Evolutionary conservation across 2,797 vertebrate species (phyloP).

Genomic region (Myiothlypis chrysogaster): DNA sequence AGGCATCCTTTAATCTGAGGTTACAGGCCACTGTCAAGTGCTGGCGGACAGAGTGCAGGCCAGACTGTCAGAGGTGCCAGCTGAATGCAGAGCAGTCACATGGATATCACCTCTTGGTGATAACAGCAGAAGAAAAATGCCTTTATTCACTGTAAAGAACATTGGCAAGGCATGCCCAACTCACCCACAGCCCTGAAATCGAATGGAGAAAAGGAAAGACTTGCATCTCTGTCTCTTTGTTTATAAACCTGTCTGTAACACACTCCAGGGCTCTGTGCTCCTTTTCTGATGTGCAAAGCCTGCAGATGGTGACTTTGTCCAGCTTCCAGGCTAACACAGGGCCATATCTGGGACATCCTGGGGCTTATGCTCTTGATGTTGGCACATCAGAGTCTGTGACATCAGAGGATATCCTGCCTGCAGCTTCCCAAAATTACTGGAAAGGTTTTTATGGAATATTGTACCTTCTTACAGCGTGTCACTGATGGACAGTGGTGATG

Average conservation of each 20-base stretch:
- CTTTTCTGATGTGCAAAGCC: neutral
- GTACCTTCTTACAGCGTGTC: neutral
- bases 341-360: neutral
- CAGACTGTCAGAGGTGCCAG: neutral
- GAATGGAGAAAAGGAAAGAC: neutral
- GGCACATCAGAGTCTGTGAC: neutral
- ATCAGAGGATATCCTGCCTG: neutral
- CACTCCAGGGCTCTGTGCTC: neutral
- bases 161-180: neutral
- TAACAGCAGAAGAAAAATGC: neutral
- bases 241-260: neutral
- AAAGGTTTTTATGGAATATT: neutral
- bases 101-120: neutral
- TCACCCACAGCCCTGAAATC: neutral
- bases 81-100: neutral
- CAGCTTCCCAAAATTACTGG: neutral
- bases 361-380: neutral
- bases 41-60: constrained; percentile 38
- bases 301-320: neutral
- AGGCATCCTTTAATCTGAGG: neutral
- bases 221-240: neutral
- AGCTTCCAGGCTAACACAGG: neutral
- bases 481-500: fast-evolving
- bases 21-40: neutral
- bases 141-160: neutral